These are phyloP conservation scores for Misgurnus mizolepis DNA, from an alignment of 2,113 vertebrate species.

Conservation along the genomic window DNA sequence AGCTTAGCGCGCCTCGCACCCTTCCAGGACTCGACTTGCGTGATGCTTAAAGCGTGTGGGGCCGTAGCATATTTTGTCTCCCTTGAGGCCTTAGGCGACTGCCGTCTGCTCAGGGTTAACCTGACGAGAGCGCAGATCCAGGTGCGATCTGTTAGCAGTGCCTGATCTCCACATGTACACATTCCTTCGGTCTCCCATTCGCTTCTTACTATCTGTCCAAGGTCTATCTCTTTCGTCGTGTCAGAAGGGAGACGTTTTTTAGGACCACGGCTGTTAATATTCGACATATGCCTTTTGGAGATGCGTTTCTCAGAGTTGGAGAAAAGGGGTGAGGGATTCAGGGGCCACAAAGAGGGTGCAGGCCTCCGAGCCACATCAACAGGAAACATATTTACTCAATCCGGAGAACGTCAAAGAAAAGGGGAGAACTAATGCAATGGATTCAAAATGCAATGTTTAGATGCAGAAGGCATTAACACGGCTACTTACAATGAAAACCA, in stretches of 20 bases:
- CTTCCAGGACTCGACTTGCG: conserved; percentile 17
- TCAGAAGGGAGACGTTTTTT: conserved; percentile 8
- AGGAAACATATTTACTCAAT: conserved; percentile 36
- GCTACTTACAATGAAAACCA: background rate
- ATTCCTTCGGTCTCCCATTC: conserved; percentile 25
- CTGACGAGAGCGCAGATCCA: conserved; percentile 8
- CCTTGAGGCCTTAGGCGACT: conserved; percentile 1
- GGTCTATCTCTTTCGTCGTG: background rate
- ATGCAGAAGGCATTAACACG: background rate
- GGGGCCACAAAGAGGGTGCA: background rate
- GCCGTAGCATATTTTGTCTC: conserved; percentile 12
- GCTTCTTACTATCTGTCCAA: conserved; percentile 2
- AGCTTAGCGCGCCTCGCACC: background rate
- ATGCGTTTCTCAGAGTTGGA: conserved; percentile 12
- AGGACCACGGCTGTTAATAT: background rate
- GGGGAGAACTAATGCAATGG: conserved; percentile 10
- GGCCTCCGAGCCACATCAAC: conserved; percentile 46
- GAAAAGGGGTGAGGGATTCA: conserved; percentile 9
- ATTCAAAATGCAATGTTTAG: background rate
- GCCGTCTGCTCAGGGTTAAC: conserved; percentile 30
- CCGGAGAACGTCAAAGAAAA: conserved; percentile 5
- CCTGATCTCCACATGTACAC: conserved; percentile 40
- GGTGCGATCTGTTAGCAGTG: conserved; percentile 43
- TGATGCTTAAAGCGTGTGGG: conserved; percentile 20
- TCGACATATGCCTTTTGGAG: conserved; percentile 25